These are phyloP conservation scores for Palloptera scutellata DNA, from an alignment of 2,888 invertebrate genomes.

Conservation along the genomic window DNA sequence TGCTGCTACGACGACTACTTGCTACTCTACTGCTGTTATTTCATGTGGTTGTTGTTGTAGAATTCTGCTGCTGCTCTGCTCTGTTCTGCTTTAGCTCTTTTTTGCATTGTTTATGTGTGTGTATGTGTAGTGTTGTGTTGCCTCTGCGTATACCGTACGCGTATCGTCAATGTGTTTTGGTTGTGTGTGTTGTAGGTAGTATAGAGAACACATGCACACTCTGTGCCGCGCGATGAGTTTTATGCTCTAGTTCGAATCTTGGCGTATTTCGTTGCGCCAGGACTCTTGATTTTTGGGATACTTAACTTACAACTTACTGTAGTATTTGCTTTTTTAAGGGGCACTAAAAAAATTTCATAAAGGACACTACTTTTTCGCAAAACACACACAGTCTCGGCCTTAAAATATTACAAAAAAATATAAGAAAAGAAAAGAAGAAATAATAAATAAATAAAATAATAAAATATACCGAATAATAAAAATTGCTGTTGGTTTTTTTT, in stretches of 20 bases:
- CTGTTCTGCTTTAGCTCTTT: background rate
- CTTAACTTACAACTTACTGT: slow-evolving; percentile 31
- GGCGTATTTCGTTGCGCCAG: slow-evolving; percentile 47
- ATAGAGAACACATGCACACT: background rate
- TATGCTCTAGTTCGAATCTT: slow-evolving; percentile 48
- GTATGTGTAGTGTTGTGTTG: background rate
- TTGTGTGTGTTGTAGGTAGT: slow-evolving; percentile 5
- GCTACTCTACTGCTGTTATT: too few species aligned
- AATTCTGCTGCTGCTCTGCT: background rate
- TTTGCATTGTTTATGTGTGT: too few species aligned
- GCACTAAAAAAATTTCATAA: slow-evolving; percentile 38
- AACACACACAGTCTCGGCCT: slow-evolving; percentile 6
- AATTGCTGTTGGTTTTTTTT: slow-evolving; percentile 5
- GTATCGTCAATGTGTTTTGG: background rate
- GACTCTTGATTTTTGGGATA: slow-evolving; percentile 38
- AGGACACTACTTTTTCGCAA: slow-evolving; percentile 24
- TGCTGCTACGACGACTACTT: too few species aligned
- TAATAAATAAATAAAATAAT: slow-evolving; percentile 12
- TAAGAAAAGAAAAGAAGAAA: slow-evolving; percentile 19
- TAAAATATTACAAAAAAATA: background rate
- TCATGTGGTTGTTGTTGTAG: too few species aligned
- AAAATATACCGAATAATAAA: background rate
- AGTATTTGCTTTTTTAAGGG: slow-evolving; percentile 34
- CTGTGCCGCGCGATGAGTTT: slow-evolving; percentile 42
- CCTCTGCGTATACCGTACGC: slow-evolving; percentile 19